A percentile compares a stretch with the other conserved stretches of the same genome.
These are phyloP conservation scores for Catocala sponsa DNA, from an alignment of 2,888 invertebrate species.

Conservation along the genomic window DNA sequence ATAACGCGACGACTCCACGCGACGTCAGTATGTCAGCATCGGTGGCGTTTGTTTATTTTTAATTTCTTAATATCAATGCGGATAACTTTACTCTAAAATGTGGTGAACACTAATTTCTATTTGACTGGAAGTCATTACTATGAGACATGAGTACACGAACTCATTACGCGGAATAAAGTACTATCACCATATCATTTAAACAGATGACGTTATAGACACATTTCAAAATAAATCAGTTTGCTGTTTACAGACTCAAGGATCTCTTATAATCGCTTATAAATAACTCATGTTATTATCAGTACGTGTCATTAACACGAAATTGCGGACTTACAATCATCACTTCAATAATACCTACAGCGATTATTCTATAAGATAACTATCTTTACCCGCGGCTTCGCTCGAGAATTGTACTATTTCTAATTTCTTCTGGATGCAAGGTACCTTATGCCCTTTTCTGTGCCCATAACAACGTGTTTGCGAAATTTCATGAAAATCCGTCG, in stretches of 20 bases:
- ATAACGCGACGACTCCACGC: slow-evolving; percentile 25
- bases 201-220: background rate
- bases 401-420: no score
- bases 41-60: slow-evolving; percentile 62
- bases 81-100: slow-evolving; percentile 18
- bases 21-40: slow-evolving; percentile 34
- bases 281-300: slow-evolving; percentile 1
- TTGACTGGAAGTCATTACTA: slow-evolving; percentile 47
- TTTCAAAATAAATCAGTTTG: slow-evolving; percentile 7
- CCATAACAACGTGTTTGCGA: no score
- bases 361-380: no score
- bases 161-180: slow-evolving; percentile 45
- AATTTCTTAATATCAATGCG: slow-evolving; percentile 49
- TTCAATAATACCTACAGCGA: no score
- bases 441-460: no score
- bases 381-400: no score
- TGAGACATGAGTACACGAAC: no score
- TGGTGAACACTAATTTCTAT: slow-evolving; percentile 22
- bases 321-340: background rate
- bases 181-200: slow-evolving; percentile 4
- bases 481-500: no score
- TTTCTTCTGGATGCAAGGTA: no score
- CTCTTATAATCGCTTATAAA: background rate
- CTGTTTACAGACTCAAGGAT: background rate
- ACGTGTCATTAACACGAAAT: background rate